A percentile compares a stretch with the other conserved stretches of the same genome.
phyloP scores from a whole-genome alignment of 2,797 vertebrate species.

The Pseudochaenichthys georgianus region DNA sequence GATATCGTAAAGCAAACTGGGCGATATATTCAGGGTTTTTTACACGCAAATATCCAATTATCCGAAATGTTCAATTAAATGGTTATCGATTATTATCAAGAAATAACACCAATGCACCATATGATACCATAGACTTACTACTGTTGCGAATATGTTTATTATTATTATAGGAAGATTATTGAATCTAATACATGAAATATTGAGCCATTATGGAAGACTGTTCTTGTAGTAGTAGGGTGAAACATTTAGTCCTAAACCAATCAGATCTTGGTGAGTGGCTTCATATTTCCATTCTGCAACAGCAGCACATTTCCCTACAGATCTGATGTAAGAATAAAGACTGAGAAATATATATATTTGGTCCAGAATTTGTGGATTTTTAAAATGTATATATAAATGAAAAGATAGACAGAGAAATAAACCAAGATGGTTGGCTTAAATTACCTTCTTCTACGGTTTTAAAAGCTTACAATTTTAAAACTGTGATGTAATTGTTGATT shows the following conservation, averaged over 20 bases:
- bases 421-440: not conserved
- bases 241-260: slow-evolving; percentile 7
- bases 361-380: no score
- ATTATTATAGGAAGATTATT: not conserved
- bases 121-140: not conserved
- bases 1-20: not conserved
- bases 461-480: slow-evolving; percentile 12
- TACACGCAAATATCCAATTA: not conserved
- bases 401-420: not conserved
- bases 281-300: slow-evolving; percentile 4
- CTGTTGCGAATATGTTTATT: not conserved
- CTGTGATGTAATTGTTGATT: not conserved
- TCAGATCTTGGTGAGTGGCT: not conserved
- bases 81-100: not conserved
- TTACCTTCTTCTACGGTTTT: slow-evolving; percentile 2
- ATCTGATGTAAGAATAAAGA: not conserved
- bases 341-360: not conserved
- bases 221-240: slow-evolving; percentile 1
- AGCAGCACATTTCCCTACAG: not conserved
- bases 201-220: slow-evolving; percentile 9
- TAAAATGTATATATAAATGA: not conserved
- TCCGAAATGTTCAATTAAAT: not conserved
- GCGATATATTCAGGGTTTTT: not conserved
- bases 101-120: not conserved
- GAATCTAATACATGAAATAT: not conserved